A percentile compares a stretch with the other conserved stretches of the same genome.
Conservation (phyloP, 2,797 vertebrate genomes). For the Pangasius djambal region DNA sequence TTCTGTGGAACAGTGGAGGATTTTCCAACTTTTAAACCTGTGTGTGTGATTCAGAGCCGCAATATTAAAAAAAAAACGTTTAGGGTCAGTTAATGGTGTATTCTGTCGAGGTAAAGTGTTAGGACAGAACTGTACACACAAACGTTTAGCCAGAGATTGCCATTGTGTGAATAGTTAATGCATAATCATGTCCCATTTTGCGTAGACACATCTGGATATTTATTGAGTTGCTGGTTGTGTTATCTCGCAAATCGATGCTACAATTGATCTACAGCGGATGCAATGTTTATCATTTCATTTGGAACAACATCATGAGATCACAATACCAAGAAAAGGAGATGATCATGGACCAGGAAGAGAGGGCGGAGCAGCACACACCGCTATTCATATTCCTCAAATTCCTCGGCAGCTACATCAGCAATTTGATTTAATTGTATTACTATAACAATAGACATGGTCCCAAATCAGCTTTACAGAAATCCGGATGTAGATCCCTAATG, state of each 20-base stretch:
- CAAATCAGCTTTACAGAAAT: not conserved
- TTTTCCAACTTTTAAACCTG: not conserved
- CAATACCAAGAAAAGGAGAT: not conserved
- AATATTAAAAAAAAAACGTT: not conserved
- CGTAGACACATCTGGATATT: not conserved
- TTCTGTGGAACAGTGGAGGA: not conserved
- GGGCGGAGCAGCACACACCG: not conserved
- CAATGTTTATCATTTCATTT: not conserved
- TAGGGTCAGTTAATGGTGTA: not conserved
- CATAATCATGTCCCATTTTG: not conserved
- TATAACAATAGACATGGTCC: not conserved
- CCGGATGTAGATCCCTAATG: not conserved
- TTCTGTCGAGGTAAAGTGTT: not conserved
- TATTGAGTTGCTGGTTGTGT: not conserved
- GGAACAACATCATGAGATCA: not conserved
- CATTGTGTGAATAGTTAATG: not conserved
- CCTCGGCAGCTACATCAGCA: not conserved
- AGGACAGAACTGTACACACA: not conserved
- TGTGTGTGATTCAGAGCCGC: too few species aligned
- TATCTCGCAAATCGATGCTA: not conserved
- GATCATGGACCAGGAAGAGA: not conserved
- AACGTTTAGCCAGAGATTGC: not conserved
- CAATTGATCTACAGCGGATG: not conserved
- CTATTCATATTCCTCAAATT: not conserved
- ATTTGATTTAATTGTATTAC: not conserved